Conservation (phyloP, 2,797 vertebrate species). For the Mastacembelus armatus region DNA sequence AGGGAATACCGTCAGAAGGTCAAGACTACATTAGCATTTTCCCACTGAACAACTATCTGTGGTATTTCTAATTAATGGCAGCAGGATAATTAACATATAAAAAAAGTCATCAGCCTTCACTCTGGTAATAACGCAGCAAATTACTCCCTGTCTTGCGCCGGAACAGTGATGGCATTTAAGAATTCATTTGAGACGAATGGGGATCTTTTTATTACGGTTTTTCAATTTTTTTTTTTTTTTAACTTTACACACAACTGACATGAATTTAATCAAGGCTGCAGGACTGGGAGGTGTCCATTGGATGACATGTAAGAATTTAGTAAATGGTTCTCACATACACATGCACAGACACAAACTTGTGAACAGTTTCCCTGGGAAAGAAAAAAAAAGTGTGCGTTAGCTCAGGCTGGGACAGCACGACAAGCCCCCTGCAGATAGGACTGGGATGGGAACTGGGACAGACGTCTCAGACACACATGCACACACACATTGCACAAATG, state of each 20-base stretch:
- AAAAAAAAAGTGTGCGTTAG: slow-evolving; percentile 32
- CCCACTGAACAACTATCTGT: slow-evolving; percentile 52
- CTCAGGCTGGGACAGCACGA: slow-evolving; percentile 45
- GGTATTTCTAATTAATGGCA: slow-evolving; percentile 73
- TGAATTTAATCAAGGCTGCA: slow-evolving; percentile 41
- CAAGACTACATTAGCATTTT: slow-evolving; percentile 69
- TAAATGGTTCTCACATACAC: slow-evolving; percentile 1
- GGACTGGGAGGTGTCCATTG: slow-evolving; percentile 20
- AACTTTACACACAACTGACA: slow-evolving; percentile 22
- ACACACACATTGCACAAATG: slow-evolving; percentile 31
- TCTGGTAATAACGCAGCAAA: slow-evolving; percentile 64
- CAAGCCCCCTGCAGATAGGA: slow-evolving; percentile 67
- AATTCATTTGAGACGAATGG: slow-evolving; percentile 46
- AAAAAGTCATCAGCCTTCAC: slow-evolving; percentile 66
- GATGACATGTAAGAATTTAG: slow-evolving; percentile 2
- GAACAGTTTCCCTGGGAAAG: slow-evolving; percentile 10
- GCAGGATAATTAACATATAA: slow-evolving; percentile 68
- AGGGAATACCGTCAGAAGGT: slow-evolving; percentile 67
- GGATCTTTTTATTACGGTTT: slow-evolving; percentile 10
- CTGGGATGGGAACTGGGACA: slow-evolving; percentile 84
- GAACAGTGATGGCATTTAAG: slow-evolving; percentile 65
- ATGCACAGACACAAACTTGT: neutral
- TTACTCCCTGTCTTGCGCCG: slow-evolving; percentile 37
- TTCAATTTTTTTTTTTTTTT: slow-evolving; percentile 5
- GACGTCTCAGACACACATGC: slow-evolving; percentile 69